Evolutionary conservation across 2,113 vertebrate species (phyloP), one percentile per base, ranked within the genome.

Genomic region (Capreolus pygargus): DNA sequence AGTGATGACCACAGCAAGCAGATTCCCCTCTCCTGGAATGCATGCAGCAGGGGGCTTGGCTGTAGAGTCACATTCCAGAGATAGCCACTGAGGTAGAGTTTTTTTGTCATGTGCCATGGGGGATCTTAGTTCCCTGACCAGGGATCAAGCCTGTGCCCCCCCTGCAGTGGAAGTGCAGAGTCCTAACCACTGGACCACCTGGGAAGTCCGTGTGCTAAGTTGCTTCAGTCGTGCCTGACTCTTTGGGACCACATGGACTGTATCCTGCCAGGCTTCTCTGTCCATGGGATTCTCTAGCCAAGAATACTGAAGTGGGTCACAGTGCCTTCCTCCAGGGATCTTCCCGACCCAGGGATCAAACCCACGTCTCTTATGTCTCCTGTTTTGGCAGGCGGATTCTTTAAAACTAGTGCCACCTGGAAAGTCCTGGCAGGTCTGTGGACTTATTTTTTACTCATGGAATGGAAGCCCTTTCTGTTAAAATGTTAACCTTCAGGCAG

Each of bases 51-150:
- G 84, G 39, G 81, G 1, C 4, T 1, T 1, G 28, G 28, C 60
- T 86, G 2, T 83, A 96, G 85, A 86, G 88, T 15, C 47, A 11
- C 39, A 19, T 94, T 97, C 93, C 64, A 61, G 96, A 97, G 96
- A 93, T 64, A 97, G 85, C 47, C 97, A 43, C 67, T 15, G 91
- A 95, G 33, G 16, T 84, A 95, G 1, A 28, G 6, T 64, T 30
- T 78, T 78, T 78, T 79, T 47, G 39, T 27, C 27, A 76, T 14
- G 23, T 76, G 70, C 21, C 39, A 43, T 43, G 70, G 21, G 67
- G 23, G 23, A 76, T 43, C 70, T 76, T 76, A 76, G 39, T 76
- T 76, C 70, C 70, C 70, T 76, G 70, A 76, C 70, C 36, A 76
- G 39, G 23, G 70, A 43, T 76, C 70, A 76, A 76, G 43, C 21